Percentiles rank a stretch among this genome's conserved stretches.
Evolutionary conservation across 2,113 vertebrate genomes (phyloP).

Genomic region (Pedionomus torquatus): DNA sequence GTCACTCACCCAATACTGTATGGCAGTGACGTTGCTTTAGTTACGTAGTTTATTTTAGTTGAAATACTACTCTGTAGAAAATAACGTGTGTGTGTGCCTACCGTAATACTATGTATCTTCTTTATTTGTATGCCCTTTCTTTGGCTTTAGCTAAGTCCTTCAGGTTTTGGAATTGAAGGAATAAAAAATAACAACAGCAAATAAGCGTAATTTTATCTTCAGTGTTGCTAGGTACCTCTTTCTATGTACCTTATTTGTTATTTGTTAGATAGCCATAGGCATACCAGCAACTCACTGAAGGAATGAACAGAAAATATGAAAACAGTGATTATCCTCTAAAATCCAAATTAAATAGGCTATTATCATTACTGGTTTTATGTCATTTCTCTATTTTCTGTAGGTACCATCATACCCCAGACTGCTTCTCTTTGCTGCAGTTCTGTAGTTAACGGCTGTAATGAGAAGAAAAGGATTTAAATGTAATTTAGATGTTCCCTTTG

Average conservation of each 20-base stretch:
- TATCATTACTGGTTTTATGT: constrained; percentile 27
- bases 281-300: constrained; percentile 21
- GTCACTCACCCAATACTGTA: not conserved
- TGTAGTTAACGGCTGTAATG: constrained; percentile 37
- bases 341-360: constrained; percentile 68
- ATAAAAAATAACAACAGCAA: constrained; percentile 77
- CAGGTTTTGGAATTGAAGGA: constrained; percentile 62
- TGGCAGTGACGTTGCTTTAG: not conserved
- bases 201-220: constrained; percentile 65
- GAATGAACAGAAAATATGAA: constrained; percentile 29
- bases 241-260: constrained; percentile 62
- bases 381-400: constrained; percentile 37
- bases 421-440: not conserved
- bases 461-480: not conserved
- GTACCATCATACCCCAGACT: not conserved
- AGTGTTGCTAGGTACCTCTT: constrained; percentile 47
- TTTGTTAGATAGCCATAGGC: constrained; percentile 58
- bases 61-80: constrained; percentile 53
- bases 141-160: constrained; percentile 63
- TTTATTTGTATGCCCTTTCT: constrained; percentile 67
- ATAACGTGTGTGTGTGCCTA: constrained; percentile 27
- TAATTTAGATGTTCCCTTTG: not conserved
- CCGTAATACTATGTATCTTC: constrained; percentile 42
- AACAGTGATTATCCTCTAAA: constrained; percentile 69
- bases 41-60: constrained; percentile 42